Conservation (phyloP, 2,888 invertebrate species). For the Leucophora obtusa region DNA sequence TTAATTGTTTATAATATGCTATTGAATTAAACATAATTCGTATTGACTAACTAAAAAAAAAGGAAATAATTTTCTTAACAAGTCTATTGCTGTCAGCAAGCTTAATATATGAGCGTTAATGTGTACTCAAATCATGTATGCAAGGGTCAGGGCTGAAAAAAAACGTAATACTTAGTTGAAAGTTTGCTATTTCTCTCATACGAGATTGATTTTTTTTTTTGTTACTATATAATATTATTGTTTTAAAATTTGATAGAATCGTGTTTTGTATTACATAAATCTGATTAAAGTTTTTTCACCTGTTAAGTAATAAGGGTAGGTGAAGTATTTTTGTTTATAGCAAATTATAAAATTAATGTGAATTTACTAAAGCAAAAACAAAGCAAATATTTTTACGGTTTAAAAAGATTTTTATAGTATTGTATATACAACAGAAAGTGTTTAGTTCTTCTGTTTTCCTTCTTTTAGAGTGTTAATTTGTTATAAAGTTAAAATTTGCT, state of each 20-base stretch:
- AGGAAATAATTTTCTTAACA: conserved; percentile 49
- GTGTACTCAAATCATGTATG: background rate
- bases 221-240: background rate
- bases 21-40: conserved; percentile 4
- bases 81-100: conserved; percentile 30
- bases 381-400: too few species aligned
- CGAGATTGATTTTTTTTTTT: conserved; percentile 23
- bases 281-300: conserved; percentile 34
- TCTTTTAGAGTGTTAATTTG: too few species aligned
- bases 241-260: conserved; percentile 1
- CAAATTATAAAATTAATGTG: background rate
- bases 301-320: conserved; percentile 37
- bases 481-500: too few species aligned
- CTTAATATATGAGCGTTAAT: background rate
- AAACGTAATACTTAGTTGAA: background rate
- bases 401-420: too few species aligned
- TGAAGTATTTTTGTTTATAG: background rate
- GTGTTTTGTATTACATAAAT: conserved; percentile 25
- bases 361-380: background rate
- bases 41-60: conserved; percentile 20
- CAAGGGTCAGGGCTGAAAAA: conserved; percentile 34
- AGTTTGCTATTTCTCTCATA: background rate
- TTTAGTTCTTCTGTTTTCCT: too few species aligned
- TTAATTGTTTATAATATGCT: conserved; percentile 22
- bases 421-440: too few species aligned